Conservation (phyloP, 2,888 invertebrate genomes). For the Pristionchus entomophagus region DNA sequence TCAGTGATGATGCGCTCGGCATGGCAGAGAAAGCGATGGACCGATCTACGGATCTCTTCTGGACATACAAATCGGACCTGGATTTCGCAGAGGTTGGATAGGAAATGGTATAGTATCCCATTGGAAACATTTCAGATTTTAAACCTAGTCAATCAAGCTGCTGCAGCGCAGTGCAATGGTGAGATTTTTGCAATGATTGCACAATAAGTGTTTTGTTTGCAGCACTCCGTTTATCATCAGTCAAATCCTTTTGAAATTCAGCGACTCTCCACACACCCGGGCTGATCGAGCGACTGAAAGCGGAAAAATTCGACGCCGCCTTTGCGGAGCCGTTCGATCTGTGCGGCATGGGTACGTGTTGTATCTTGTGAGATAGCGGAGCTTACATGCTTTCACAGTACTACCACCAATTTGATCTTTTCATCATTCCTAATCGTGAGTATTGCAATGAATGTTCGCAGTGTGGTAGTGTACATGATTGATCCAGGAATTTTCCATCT, state of each 20-base stretch:
- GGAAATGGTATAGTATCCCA: background rate
- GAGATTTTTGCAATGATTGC: background rate
- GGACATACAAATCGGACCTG: conserved; percentile 20
- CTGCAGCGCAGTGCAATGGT: background rate
- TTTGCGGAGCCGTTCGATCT: conserved; percentile 2
- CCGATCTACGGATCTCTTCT: background rate
- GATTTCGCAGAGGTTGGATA: conserved; percentile 3
- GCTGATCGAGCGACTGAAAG: background rate
- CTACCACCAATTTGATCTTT: background rate
- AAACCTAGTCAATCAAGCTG: background rate
- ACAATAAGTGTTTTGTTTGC: background rate
- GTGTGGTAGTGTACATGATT: too few relatives aligned
- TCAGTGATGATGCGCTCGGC: background rate
- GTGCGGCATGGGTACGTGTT: background rate
- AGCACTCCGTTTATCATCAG: background rate
- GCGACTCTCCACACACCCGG: conserved; percentile 17
- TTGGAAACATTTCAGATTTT: background rate
- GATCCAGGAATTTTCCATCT: conserved; percentile 27
- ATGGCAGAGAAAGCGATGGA: background rate
- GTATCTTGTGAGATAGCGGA: background rate
- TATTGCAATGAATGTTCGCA: background rate
- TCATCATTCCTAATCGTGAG: too few relatives aligned
- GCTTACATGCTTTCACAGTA: background rate
- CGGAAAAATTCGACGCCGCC: conserved; percentile 20
- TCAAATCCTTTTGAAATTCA: background rate